Percentiles rank a stretch among this genome's conserved stretches.
phyloP scores from a whole-genome alignment of 92 coral and sea anemone genomes.

The Epizoanthus ramosus region DNA sequence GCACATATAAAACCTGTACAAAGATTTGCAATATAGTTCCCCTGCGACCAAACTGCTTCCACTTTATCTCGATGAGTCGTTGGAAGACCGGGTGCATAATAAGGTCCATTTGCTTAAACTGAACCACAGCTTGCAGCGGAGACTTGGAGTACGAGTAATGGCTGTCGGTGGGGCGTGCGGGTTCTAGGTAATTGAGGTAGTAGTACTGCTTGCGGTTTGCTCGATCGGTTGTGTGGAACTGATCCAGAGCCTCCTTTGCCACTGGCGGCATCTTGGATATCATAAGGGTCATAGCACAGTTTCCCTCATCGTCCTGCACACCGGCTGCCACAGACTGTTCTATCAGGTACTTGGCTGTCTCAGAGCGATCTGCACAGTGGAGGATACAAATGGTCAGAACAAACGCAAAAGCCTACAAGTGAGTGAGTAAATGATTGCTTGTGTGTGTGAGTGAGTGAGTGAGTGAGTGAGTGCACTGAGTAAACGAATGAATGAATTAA shows the following conservation, averaged over 20 bases:
- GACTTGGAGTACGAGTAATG: slow-evolving; percentile 63
- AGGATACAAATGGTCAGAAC: neutral
- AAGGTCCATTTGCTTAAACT: slow-evolving; percentile 91
- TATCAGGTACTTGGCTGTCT: slow-evolving; percentile 87
- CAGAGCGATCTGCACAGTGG: slow-evolving; percentile 85
- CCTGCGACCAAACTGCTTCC: slow-evolving; percentile 88
- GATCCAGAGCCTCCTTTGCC: slow-evolving; percentile 95
- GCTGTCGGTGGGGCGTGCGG: slow-evolving; percentile 53
- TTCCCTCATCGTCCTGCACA: slow-evolving; percentile 79
- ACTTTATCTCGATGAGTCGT: slow-evolving; percentile 91
- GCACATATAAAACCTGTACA: slow-evolving; percentile 78
- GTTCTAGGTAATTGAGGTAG: slow-evolving; percentile 87
- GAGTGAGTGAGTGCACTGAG: no score
- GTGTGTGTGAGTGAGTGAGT: no score
- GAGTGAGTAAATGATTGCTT: no score
- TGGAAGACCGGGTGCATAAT: slow-evolving; percentile 98
- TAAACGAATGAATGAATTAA: no score
- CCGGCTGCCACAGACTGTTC: slow-evolving; percentile 83
- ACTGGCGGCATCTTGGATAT: slow-evolving; percentile 99
- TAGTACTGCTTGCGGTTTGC: slow-evolving; percentile 95
- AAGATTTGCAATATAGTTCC: slow-evolving; percentile 76
- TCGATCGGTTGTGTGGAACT: slow-evolving; percentile 95
- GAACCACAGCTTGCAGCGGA: slow-evolving; percentile 84
- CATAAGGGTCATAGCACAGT: slow-evolving; percentile 87
- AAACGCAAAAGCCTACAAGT: neutral